These are phyloP conservation scores for Melanostigma gelatinosum DNA, from an alignment of 2,113 vertebrate species.

Conservation along the genomic window DNA sequence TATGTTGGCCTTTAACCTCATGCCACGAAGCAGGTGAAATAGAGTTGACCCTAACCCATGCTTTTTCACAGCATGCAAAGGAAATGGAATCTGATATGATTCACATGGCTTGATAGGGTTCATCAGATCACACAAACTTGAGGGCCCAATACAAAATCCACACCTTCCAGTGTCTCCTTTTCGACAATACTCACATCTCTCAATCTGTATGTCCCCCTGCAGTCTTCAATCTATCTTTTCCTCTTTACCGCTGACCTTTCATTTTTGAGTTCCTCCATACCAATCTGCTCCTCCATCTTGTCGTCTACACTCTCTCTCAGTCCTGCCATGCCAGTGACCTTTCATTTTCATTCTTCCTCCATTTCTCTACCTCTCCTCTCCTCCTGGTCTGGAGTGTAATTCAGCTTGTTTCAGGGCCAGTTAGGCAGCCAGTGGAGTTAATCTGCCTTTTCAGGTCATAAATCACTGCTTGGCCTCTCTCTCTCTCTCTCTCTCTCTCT, in stretches of 20 bases:
- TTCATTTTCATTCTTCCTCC: conserved; percentile 73
- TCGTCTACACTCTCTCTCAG: conserved; percentile 67
- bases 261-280: conserved; percentile 68
- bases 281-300: conserved; percentile 72
- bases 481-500: too few relatives aligned
- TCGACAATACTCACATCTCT: conserved; percentile 33
- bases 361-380: conserved; percentile 67
- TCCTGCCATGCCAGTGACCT: conserved; percentile 73
- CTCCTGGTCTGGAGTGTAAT: conserved; percentile 77
- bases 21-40: conserved; percentile 51
- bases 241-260: conserved; percentile 78
- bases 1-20: conserved; percentile 37
- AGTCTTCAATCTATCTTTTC: conserved; percentile 73
- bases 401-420: conserved; percentile 83
- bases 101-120: conserved; percentile 43
- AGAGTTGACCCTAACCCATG: conserved; percentile 37
- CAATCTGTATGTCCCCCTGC: conserved; percentile 45
- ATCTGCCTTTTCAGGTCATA: conserved; percentile 83
- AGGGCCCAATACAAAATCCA: conserved; percentile 28
- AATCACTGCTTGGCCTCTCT: conserved; percentile 78
- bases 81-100: conserved; percentile 47
- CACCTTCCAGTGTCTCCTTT: conserved; percentile 30
- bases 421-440: conserved; percentile 83
- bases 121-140: conserved; percentile 60
- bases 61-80: conserved; percentile 48